Evolutionary conservation across 2,888 invertebrate genomes (phyloP).

Genomic region (Hylaea fasciaria): DNA sequence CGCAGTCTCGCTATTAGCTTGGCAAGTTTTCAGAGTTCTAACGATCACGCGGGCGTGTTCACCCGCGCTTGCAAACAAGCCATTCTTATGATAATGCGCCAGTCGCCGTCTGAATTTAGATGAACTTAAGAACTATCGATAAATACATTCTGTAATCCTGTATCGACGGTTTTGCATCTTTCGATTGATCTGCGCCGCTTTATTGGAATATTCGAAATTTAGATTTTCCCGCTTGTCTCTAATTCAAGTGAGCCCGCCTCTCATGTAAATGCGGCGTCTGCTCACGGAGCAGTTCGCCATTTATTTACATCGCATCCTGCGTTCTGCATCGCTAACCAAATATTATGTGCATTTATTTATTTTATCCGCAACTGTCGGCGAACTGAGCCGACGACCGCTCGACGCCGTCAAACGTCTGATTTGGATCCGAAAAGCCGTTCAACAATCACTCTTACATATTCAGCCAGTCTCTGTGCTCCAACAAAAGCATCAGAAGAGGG

Average conservation of each 20-base stretch:
- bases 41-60: slow-evolving; percentile 46
- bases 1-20: slow-evolving; percentile 59
- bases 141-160: slow-evolving; percentile 46
- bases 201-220: slow-evolving; percentile 44
- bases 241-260: slow-evolving; percentile 64
- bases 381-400: slow-evolving; percentile 52
- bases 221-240: slow-evolving; percentile 49
- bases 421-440: slow-evolving; percentile 55
- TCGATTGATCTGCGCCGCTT: slow-evolving; percentile 54
- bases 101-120: slow-evolving; percentile 56
- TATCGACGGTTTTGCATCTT: slow-evolving; percentile 36
- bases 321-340: slow-evolving; percentile 72
- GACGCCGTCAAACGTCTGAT: slow-evolving; percentile 54
- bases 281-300: slow-evolving; percentile 56
- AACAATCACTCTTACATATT: slow-evolving; percentile 60
- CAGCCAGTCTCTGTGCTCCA: slow-evolving; percentile 51
- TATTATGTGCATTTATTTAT: slow-evolving; percentile 81
- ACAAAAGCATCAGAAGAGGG: slow-evolving; percentile 51
- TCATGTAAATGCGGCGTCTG: slow-evolving; percentile 68
- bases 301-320: slow-evolving; percentile 60
- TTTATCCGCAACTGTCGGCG: slow-evolving; percentile 59
- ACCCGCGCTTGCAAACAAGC: slow-evolving; percentile 57
- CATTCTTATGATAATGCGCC: slow-evolving; percentile 69
- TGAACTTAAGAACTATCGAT: slow-evolving; percentile 48
- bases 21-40: slow-evolving; percentile 54